Evolutionary conservation across 64 coral and sea anemone genomes (phyloP), one percentile per base, ranked within the genome.

Genomic region (Pocillopora damicornis): DNA sequence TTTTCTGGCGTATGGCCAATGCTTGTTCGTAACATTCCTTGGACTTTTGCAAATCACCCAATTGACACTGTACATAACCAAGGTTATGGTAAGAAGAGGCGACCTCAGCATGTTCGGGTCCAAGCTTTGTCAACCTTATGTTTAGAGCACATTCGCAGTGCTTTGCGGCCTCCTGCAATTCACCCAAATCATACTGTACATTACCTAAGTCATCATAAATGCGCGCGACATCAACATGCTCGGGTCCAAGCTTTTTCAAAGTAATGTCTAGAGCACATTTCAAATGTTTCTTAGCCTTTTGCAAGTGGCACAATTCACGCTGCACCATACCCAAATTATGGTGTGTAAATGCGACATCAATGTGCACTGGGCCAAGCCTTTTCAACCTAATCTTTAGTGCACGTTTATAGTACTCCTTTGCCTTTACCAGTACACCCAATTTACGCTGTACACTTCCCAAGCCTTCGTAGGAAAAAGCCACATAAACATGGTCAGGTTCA

Each of bases 221-320:
- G 11, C 13, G 12, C 16, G 1, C 61, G 61, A 63, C 61, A 63
- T 51, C 42, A 51, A 51, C 42, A 59, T 75, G 85, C 35, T 87
- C 11, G n/a, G 37, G 16, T 16, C 85, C 86, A 25, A 88, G 59
- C 73, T 88, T 30, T 76, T 88, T 75, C 74, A 37, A 13, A 35
- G 3, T 11, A 88, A 88, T 88, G 35, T 8, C 58, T 4, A 88
- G 13, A 13, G 58, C 73, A 37, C n/a, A 74, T 20, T 88, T 58
- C 25, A 15, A 26, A 62, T 63, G 18, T 58, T 76, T 57, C 58
- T 75, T 88, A 23, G 73, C 73, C 22, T 61, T 56, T 26, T 62
- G 56, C 6, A 30, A n/a, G 15, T 61, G 58, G 76, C 86, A 42
- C 36, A 75, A 22, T 42, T 15, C 34, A 18, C 37, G 4, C 2